These are phyloP conservation scores for Solenodon paradoxus DNA, from an alignment of 2,113 vertebrate species.

Conservation along the genomic window DNA sequence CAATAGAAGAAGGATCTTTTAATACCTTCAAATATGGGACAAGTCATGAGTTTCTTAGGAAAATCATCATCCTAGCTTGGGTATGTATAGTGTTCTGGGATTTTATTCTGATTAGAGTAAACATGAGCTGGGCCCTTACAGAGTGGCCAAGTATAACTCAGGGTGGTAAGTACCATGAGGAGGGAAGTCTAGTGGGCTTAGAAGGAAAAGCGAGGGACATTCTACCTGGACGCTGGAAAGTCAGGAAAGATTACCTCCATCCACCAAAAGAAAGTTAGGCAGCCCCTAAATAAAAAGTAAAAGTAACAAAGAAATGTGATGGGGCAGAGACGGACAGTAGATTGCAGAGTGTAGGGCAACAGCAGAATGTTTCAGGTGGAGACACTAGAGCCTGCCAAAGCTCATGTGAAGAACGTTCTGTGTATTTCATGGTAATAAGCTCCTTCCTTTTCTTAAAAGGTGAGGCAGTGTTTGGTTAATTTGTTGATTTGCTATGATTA, in stretches of 20 bases:
- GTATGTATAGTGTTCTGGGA: not conserved
- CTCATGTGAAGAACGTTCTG: not conserved
- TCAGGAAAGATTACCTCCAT: not conserved
- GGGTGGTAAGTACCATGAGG: not conserved
- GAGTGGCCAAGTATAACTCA: not conserved
- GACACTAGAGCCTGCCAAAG: not conserved
- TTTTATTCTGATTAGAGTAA: not conserved
- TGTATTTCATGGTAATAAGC: not conserved
- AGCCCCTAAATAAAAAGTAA: not conserved
- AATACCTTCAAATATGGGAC: not conserved
- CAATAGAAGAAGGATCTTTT: not conserved
- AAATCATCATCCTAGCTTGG: not conserved
- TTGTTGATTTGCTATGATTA: not conserved
- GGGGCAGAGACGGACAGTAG: not conserved
- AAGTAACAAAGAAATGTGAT: not conserved
- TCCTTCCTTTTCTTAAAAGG: not conserved
- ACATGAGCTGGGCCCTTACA: not conserved
- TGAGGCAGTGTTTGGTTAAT: not conserved
- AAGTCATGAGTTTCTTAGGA: not conserved
- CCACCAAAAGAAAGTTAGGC: not conserved
- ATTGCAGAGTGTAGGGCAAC: not conserved
- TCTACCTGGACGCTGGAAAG: not conserved
- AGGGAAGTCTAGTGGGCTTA: accelerated
- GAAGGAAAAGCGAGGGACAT: not conserved
- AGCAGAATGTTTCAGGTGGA: not conserved